Evolutionary conservation across 1,140 invertebrate species (phyloP).

Genomic region (Oedothorax gibbosus): DNA sequence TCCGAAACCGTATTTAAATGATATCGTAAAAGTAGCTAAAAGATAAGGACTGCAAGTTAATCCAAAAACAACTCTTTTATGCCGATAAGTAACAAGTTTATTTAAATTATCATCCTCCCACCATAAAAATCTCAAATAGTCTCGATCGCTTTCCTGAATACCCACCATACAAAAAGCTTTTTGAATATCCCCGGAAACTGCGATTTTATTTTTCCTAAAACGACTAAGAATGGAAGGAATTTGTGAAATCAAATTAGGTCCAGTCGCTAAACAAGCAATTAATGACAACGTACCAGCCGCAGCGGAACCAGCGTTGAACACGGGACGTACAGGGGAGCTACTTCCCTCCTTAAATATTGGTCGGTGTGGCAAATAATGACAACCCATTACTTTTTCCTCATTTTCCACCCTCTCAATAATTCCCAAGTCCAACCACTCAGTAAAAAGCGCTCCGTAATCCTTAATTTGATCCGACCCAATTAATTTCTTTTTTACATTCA

Average conservation of each 20-base stretch:
- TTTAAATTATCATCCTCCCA: not conserved
- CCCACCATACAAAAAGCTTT: constrained; percentile 14
- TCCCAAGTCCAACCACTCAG: not conserved
- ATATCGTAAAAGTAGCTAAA: not conserved
- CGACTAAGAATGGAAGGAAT: constrained; percentile 24
- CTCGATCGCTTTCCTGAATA: constrained; percentile 22
- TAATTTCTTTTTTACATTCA: constrained; percentile 31
- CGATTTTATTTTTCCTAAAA: constrained; percentile 8
- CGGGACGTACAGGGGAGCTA: constrained; percentile 16
- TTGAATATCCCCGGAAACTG: constrained; percentile 13
- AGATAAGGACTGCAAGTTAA: constrained; percentile 25
- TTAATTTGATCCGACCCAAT: not conserved
- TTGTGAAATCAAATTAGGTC: constrained; percentile 33
- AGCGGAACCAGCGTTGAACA: constrained; percentile 26
- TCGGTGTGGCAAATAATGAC: constrained; percentile 32
- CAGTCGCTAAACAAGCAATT: constrained; percentile 30
- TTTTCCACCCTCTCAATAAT: constrained; percentile 15
- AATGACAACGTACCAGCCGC: not conserved
- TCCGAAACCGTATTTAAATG: constrained; percentile 24
- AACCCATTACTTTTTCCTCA: not conserved
- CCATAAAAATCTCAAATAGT: constrained; percentile 42
- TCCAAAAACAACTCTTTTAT: constrained; percentile 43
- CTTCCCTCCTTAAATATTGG: constrained; percentile 19
- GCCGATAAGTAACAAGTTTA: constrained; percentile 5
- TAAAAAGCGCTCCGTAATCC: constrained; percentile 16